Conservation (phyloP, 23 tunicate species). For the Botrylloides violaceus region DNA sequence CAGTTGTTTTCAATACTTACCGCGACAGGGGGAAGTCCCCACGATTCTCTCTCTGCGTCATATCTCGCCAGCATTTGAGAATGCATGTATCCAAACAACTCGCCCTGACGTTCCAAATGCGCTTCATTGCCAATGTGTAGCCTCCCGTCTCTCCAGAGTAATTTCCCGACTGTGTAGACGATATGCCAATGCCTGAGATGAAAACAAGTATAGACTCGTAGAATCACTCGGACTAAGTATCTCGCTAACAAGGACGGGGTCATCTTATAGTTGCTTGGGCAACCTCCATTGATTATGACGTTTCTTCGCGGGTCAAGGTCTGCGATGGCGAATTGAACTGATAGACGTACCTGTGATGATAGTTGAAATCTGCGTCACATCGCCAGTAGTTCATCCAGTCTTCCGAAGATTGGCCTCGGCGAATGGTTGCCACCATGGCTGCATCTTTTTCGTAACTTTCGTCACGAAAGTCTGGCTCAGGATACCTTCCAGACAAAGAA, state of each 20-base stretch:
- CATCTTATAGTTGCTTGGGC: too few species aligned
- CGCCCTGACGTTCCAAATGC: slow-evolving; percentile 54
- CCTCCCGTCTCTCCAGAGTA: too few species aligned
- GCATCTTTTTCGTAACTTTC: slow-evolving; percentile 14
- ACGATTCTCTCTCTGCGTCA: slow-evolving; percentile 62
- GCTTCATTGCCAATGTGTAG: slow-evolving; percentile 1
- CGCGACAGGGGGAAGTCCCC: slow-evolving; percentile 51
- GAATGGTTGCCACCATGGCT: slow-evolving; percentile 36
- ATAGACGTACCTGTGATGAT: slow-evolving; percentile 88
- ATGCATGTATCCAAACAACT: slow-evolving; percentile 87
- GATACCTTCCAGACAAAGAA: too few species aligned
- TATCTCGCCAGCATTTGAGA: slow-evolving; percentile 72
- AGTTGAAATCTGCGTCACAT: slow-evolving; percentile 69
- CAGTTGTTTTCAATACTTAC: too few species aligned
- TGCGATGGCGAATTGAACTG: too few species aligned
- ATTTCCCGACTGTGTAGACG: too few species aligned
- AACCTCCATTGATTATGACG: too few species aligned
- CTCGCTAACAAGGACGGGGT: too few species aligned
- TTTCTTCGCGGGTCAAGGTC: too few species aligned
- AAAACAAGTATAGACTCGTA: too few species aligned
- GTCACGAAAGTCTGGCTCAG: slow-evolving; percentile 39
- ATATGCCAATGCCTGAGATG: slow-evolving; percentile 75
- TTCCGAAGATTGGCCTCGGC: slow-evolving; percentile 46
- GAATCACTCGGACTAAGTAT: too few species aligned
- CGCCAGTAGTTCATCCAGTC: slow-evolving; percentile 81